Evolutionary conservation across 2,888 invertebrate genomes (phyloP).

Genomic region (Hemicrepidius hirtus): DNA sequence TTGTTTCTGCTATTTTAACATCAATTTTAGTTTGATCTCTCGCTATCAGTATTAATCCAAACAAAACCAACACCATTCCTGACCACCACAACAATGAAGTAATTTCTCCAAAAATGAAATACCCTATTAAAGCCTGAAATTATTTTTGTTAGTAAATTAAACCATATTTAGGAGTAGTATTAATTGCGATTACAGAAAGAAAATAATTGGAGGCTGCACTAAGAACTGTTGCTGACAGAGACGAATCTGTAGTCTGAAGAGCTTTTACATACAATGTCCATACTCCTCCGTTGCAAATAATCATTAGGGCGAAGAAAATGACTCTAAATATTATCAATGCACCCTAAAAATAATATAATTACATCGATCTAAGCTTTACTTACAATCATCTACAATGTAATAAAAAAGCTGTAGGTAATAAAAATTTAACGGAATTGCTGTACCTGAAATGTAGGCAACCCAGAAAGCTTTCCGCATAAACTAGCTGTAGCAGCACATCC

Average conservation of each 20-base stretch:
- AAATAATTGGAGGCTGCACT: constrained; percentile 80
- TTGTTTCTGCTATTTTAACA: neutral
- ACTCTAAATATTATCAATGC: constrained; percentile 63
- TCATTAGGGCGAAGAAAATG: constrained; percentile 74
- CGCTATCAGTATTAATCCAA: constrained; percentile 81
- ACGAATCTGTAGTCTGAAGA: constrained; percentile 76
- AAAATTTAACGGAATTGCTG: too few relatives aligned
- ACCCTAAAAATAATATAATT: constrained; percentile 63
- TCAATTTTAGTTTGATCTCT: constrained; percentile 58
- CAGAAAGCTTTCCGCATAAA: constrained; percentile 79
- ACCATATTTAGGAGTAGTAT: neutral
- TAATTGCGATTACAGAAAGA: constrained; percentile 73
- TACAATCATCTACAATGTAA: too few relatives aligned
- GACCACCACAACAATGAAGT: constrained; percentile 82
- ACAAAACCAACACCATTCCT: constrained; percentile 81
- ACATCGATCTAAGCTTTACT: too few relatives aligned
- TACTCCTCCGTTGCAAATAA: constrained; percentile 77
- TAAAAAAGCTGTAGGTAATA: neutral
- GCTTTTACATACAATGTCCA: constrained; percentile 79
- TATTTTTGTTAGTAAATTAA: constrained; percentile 49
- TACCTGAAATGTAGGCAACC: constrained; percentile 70
- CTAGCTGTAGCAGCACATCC: constrained; percentile 79
- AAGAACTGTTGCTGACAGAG: constrained; percentile 78
- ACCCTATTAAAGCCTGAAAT: constrained; percentile 83
- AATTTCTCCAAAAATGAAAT: constrained; percentile 81